Evolutionary conservation across 2,888 invertebrate genomes (phyloP).

Genomic region (Syritta pipiens): DNA sequence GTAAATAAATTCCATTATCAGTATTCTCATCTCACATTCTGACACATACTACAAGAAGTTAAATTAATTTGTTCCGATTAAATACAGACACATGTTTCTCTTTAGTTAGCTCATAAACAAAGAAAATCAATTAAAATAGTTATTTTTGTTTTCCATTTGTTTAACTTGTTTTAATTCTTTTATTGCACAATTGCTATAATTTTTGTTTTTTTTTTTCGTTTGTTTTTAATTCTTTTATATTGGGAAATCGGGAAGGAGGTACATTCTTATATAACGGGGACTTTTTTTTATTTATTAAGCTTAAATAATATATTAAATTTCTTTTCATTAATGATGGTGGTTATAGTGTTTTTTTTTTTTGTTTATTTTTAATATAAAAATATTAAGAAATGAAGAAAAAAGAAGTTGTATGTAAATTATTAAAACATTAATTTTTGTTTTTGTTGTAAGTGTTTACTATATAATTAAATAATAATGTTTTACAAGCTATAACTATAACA

Average conservation of each 20-base stretch:
- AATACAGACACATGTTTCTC: constrained; percentile 61
- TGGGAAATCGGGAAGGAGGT: neutral
- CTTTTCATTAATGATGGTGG: constrained; percentile 28
- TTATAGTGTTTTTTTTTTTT: constrained; percentile 25
- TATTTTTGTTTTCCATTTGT: constrained; percentile 2
- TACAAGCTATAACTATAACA: constrained; percentile 61
- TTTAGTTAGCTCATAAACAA: constrained; percentile 45
- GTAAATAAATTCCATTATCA: constrained; percentile 16
- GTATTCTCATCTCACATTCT: constrained; percentile 37
- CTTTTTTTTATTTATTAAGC: constrained; percentile 13
- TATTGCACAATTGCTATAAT: constrained; percentile 65
- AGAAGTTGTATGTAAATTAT: constrained; percentile 26
- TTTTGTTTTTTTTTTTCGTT: constrained; percentile 13
- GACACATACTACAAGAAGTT: constrained; percentile 50
- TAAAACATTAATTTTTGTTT: constrained; percentile 32
- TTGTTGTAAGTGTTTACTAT: constrained; percentile 26
- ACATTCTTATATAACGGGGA: constrained; percentile 11
- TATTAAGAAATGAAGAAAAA: constrained; percentile 52
- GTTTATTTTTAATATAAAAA: constrained; percentile 68
- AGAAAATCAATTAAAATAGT: constrained; percentile 37
- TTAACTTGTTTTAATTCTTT: constrained; percentile 43
- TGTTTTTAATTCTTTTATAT: neutral
- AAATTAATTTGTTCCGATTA: constrained; percentile 66
- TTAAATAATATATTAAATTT: constrained; percentile 43
- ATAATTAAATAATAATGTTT: constrained; percentile 39